These are phyloP conservation scores for Varecia variegata DNA, from an alignment of 2,797 vertebrate genomes.

Conservation along the genomic window DNA sequence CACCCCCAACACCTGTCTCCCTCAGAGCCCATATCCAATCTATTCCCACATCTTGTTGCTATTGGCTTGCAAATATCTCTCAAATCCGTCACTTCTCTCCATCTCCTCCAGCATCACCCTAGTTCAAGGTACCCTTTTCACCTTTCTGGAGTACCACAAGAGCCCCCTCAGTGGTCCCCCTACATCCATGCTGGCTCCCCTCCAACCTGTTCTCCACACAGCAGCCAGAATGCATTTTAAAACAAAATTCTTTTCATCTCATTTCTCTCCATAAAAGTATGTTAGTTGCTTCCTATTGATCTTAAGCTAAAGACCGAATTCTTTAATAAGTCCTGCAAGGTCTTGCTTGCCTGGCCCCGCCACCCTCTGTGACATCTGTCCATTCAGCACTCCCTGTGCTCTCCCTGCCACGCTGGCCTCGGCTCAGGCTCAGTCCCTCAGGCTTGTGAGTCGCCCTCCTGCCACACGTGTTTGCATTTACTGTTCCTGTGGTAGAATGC, in stretches of 20 bases:
- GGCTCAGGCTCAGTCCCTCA: not conserved
- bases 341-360: not conserved
- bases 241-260: not conserved
- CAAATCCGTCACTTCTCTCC: not conserved
- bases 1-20: not conserved
- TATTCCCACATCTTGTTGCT: not conserved
- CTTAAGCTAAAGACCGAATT: not conserved
- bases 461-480: not conserved
- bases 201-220: not conserved
- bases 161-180: not conserved
- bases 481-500: not conserved
- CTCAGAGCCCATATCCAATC: not conserved
- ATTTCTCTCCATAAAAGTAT: slow-evolving; percentile 22
- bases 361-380: not conserved
- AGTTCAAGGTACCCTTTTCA: not conserved
- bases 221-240: not conserved
- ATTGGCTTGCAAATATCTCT: not conserved
- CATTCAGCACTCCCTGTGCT: not conserved
- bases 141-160: not conserved
- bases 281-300: not conserved
- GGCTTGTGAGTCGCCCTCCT: not conserved
- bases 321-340: not conserved
- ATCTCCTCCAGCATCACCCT: not conserved
- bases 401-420: not conserved
- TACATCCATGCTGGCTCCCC: not conserved